Conservation (phyloP, 1,140 invertebrate species). For the Hormaphis cornu region DNA sequence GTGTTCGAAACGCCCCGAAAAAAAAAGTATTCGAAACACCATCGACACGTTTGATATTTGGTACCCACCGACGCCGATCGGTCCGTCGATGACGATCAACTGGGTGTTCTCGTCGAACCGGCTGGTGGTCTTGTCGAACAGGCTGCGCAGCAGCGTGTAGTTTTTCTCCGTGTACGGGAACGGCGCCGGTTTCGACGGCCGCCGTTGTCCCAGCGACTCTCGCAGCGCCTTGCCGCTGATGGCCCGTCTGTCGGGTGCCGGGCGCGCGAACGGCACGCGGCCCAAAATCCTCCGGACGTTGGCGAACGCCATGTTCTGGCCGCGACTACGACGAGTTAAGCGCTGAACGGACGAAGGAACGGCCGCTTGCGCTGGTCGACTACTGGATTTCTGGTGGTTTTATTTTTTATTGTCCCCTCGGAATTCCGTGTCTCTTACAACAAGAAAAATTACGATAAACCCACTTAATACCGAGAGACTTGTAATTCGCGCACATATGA, state of each 20-base stretch:
- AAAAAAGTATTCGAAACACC: no score
- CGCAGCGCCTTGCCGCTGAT: background rate
- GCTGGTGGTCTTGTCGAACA: conserved; percentile 35
- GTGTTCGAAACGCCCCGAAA: no score
- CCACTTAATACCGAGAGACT: no score
- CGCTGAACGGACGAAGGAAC: background rate
- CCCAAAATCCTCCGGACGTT: background rate
- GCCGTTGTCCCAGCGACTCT: background rate
- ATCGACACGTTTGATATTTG: no score
- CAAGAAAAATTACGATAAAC: no score
- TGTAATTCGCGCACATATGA: no score
- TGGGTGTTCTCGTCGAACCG: conserved; percentile 53
- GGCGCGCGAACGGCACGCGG: background rate
- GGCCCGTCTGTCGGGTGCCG: background rate
- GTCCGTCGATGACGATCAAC: conserved; percentile 76
- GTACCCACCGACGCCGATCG: conserved; percentile 55
- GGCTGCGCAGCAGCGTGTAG: conserved; percentile 27
- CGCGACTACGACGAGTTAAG: background rate
- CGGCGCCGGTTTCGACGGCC: conserved; percentile 32
- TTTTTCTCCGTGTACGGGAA: conserved; percentile 38
- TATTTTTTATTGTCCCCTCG: no score
- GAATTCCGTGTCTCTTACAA: no score
- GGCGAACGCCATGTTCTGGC: background rate
- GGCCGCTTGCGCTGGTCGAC: background rate
- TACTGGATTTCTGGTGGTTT: no score